A percentile compares a stretch with the other conserved stretches of the same genome.
These are phyloP conservation scores for Thalassarche chlororhynchos DNA, from an alignment of 2,113 vertebrate species.

Conservation along the genomic window DNA sequence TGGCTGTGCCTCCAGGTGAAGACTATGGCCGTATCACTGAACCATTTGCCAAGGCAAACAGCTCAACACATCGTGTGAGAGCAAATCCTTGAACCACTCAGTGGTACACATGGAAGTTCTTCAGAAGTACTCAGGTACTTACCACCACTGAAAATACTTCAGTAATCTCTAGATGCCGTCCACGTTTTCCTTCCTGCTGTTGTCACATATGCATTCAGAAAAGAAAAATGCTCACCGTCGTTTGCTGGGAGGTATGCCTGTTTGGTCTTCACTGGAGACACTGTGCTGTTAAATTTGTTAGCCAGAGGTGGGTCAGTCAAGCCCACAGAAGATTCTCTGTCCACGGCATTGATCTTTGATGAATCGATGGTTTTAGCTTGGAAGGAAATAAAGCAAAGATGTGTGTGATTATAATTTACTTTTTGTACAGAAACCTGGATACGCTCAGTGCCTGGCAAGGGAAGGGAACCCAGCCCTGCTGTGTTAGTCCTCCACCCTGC, in stretches of 20 bases:
- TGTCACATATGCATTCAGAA: not conserved
- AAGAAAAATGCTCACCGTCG: not conserved
- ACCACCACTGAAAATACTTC: not conserved
- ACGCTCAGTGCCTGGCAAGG: rapidly evolving
- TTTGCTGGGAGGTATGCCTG: not conserved
- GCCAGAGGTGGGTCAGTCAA: not conserved
- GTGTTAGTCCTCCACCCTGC: not conserved
- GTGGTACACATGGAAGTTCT: not conserved
- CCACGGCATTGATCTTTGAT: not conserved
- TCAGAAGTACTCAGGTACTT: not conserved
- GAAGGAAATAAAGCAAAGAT: not conserved
- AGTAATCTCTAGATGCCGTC: not conserved
- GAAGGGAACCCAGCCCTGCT: not conserved
- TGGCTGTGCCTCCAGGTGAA: not conserved
- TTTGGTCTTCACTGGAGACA: not conserved
- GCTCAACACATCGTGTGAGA: not conserved
- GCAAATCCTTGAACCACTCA: not conserved
- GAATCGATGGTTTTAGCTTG: conserved; percentile 41
- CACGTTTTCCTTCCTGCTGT: not conserved
- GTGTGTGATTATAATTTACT: not conserved
- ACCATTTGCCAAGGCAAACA: not conserved
- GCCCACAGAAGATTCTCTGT: not conserved
- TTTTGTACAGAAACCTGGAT: not conserved
- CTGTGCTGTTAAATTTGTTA: not conserved
- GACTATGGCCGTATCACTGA: not conserved